These are phyloP conservation scores for Diuraphis noxia DNA, from an alignment of 1,140 invertebrate genomes.

Conservation along the genomic window DNA sequence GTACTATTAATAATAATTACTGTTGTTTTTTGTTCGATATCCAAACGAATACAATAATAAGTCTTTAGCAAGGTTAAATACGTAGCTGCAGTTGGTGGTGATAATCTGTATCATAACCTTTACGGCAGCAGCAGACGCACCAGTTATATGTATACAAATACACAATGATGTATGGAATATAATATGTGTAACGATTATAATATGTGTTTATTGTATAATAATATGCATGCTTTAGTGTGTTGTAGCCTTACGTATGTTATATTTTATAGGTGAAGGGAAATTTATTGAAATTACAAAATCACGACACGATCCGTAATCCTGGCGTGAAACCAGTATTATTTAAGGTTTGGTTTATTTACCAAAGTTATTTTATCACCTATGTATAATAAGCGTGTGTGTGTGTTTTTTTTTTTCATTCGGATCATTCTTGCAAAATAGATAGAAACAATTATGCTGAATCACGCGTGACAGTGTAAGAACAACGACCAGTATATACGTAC, in stretches of 20 bases:
- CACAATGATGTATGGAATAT: neutral
- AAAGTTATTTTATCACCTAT: neutral
- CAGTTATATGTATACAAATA: too few relatives aligned
- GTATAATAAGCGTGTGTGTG: too few relatives aligned
- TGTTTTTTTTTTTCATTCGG: neutral
- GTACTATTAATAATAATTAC: too few relatives aligned
- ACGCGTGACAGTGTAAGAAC: slow-evolving; percentile 26
- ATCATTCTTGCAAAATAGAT: neutral
- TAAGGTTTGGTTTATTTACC: neutral
- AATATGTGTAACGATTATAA: neutral
- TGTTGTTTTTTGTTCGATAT: neutral
- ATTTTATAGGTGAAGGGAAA: neutral
- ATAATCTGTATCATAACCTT: neutral
- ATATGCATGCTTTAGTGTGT: neutral
- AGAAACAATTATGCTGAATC: slow-evolving; percentile 17
- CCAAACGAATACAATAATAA: neutral
- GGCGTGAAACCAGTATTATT: slow-evolving; percentile 16
- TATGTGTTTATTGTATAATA: neutral
- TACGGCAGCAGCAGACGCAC: too few relatives aligned
- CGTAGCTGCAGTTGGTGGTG: neutral
- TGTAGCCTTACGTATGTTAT: neutral
- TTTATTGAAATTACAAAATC: slow-evolving; percentile 33
- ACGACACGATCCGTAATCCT: neutral
- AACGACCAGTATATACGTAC: neutral
- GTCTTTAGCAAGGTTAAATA: neutral